Evolutionary conservation across 2,113 vertebrate genomes (phyloP).

Genomic region (Emydocephalus ijimae): DNA sequence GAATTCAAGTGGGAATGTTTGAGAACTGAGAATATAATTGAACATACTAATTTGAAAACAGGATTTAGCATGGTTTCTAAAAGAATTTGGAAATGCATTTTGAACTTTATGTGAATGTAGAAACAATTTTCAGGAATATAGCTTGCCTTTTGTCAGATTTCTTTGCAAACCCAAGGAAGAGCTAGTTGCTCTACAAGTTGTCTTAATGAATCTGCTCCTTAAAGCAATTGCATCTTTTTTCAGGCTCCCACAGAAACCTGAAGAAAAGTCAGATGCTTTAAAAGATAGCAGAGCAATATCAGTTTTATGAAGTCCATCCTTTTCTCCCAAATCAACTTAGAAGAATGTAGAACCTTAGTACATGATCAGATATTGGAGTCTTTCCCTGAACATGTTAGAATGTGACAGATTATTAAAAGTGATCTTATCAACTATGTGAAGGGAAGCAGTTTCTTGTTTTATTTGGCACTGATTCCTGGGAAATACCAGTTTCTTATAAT

Average conservation of each 20-base stretch:
- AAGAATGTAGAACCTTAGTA: background rate
- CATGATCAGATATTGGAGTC: background rate
- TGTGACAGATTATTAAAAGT: background rate
- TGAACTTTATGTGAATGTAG: background rate
- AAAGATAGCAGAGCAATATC: background rate
- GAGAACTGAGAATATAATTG: background rate
- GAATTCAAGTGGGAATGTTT: background rate
- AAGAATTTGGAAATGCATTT: background rate
- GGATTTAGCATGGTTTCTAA: background rate
- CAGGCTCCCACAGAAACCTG: background rate
- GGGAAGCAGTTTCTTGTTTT: conserved; percentile 61
- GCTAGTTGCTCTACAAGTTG: background rate
- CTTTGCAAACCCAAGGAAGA: background rate
- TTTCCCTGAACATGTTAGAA: background rate
- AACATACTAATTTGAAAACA: background rate
- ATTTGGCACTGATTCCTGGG: conserved; percentile 65
- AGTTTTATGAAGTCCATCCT: background rate
- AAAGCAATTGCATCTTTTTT: background rate
- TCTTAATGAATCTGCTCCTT: background rate
- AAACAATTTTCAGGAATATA: background rate
- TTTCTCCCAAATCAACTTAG: background rate
- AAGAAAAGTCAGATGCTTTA: background rate
- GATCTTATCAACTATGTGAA: background rate
- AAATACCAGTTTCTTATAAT: conserved; percentile 72
- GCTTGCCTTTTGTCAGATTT: background rate